A percentile compares a stretch with the other conserved stretches of the same genome.
phyloP scores from a whole-genome alignment of 2,888 invertebrate species.

The Eupelmus urozonus region DNA sequence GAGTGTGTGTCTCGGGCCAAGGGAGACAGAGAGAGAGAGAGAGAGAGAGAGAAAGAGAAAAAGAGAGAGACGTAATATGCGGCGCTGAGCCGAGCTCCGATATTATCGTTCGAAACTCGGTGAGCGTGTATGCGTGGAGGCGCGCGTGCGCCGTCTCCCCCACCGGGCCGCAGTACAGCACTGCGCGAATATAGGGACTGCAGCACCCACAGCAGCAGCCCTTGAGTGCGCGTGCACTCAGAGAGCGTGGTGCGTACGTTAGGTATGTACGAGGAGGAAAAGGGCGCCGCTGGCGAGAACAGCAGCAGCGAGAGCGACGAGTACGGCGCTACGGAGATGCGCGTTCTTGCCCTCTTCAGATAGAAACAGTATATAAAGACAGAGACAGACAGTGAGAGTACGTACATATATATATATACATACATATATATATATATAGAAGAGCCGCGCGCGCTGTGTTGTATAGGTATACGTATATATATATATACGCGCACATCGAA shows the following conservation, averaged over 20 bases:
- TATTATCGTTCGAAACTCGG: not conserved
- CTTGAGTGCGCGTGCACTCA: not conserved
- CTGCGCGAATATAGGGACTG: no score
- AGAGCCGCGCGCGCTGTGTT: no score
- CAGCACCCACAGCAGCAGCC: no score
- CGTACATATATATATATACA: no score
- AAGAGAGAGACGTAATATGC: conserved; percentile 12
- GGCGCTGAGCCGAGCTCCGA: not conserved
- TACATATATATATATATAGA: no score
- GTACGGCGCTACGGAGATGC: not conserved
- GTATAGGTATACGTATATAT: no score
- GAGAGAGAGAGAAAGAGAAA: not conserved
- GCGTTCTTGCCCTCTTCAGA: not conserved
- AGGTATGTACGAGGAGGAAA: conserved; percentile 46
- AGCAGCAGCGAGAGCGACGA: not conserved
- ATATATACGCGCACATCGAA: no score
- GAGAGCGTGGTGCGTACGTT: not conserved
- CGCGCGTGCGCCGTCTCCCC: not conserved
- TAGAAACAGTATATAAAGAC: not conserved
- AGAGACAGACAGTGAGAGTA: not conserved
- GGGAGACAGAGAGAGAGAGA: conserved; percentile 1
- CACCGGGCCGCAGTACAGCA: not conserved
- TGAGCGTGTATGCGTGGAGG: not conserved
- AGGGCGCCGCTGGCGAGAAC: conserved; percentile 43
- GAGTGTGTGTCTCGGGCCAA: no score